Base-by-base conservation (phyloP, 2,797 vertebrate genomes). In the Myotis pilosus region DNA sequence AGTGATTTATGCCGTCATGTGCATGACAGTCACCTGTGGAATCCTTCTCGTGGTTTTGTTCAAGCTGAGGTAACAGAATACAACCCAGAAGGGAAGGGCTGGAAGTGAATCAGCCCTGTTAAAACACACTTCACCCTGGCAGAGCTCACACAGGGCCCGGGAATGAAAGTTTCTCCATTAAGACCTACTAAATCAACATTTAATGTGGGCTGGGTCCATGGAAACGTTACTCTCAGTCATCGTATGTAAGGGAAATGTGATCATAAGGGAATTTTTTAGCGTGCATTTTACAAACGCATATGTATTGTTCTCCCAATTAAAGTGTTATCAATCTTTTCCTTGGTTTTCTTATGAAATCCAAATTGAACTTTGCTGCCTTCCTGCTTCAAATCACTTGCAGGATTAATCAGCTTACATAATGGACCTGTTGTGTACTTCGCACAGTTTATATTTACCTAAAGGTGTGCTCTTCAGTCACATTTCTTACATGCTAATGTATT, bases 21-120 rank as follows among this genome's bases (percentile, higher is more conserved):
- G 99, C 90, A 97, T 98, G 96, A 93, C 98, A 44, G 92, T 99
- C 87, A 92, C 98, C 95, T 96, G 98, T 91, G 98, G 98, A 85
- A 98, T 98, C 96, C 93, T 99, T 81, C 96, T 98, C 36, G 47
- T 98, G 96, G 87, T 98, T 96, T 96, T 98, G 71, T 97, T 98
- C 92, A 99, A 98, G 96, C 98, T 98, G 92, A 98, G 99, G 99
- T 99, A 98, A 98, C 74, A 86, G 94, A 36, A n/a, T 15, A 13
- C 25, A 88, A 9, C 7, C 30, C 28, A 12, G 49, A 51, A 55
- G 25, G 17, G 62, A 30, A 17, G 51, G n/a, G 5, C 28, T 60
- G 7, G 53, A 66, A 36, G 6, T 22, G 69, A 53, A 20, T 25
- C 57, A 16, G n/a, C n/a, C 7, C 13, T 22, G 30, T 36, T 25